Evolutionary conservation across 2,113 vertebrate species (phyloP), one percentile per base, ranked within the genome.

Genomic region (Macaca mulatta): DNA sequence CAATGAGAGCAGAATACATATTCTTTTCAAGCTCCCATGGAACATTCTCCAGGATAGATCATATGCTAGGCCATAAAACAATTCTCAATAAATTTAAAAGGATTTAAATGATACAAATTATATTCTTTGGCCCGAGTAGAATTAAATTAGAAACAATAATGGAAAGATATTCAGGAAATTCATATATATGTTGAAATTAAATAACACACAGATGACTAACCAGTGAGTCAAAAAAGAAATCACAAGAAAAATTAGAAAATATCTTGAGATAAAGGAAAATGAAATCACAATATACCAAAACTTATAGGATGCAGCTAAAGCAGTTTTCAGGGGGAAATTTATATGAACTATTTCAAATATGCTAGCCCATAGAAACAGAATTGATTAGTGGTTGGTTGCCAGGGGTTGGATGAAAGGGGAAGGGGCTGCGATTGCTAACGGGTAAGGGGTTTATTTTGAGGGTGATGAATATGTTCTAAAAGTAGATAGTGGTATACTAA

Each of bases 91-190:
- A 88, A 90, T 57, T 50, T 95, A 69, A 80, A 92, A 94, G 57
- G 11, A 30, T 16, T 82, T 30, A 87, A 89, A 80, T 67, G 32
- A 94, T 72, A 80, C 35, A 45, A 70, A 81, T 4, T 87, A 72
- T 57, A 13, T 86, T 77, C 18, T 96, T 89, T 78, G 45, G 94
- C 18, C 89, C 83, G 7, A 67, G 2, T 74, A 22, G 27, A 79
- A 83, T 78, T 96, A 94, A 87, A 96, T 89, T 89, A 94, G 74
- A 81, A 94, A 89, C 32, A 61, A 89, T 50, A 94, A 90, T 18
- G 92, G 52, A 89, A 89, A 94, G 64, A 86, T 50, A 84, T 57
- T 78, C 59, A 52, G 45, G 13, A 91, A 91, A 87, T 93, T 74
- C 35, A 88, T 59, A 93, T 55, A 93, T 80, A 20, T 50, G 32